phyloP scores from a whole-genome alignment of 1,140 invertebrate genomes.

The Drosophila mojavensis region DNA sequence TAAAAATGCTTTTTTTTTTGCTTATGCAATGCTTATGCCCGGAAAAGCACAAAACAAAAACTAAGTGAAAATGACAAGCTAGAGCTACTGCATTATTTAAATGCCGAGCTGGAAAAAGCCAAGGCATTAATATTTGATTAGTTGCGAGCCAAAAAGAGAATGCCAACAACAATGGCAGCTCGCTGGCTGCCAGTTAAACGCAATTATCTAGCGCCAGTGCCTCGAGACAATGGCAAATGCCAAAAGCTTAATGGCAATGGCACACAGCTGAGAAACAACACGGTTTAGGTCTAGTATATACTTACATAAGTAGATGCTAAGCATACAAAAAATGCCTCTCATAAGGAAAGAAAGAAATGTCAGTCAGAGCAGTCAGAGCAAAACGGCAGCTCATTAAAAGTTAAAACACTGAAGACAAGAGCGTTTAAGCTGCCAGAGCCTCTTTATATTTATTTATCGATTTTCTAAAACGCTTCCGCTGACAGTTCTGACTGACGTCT shows the following conservation, averaged over 20 bases:
- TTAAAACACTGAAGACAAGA: slow-evolving; percentile 24
- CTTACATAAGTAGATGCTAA: slow-evolving; percentile 25
- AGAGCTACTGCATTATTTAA: slow-evolving; percentile 54
- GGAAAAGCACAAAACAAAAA: slow-evolving; percentile 11
- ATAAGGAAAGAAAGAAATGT: slow-evolving; percentile 22
- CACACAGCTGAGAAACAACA: slow-evolving; percentile 18
- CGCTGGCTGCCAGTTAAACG: slow-evolving; percentile 25
- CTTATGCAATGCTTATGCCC: slow-evolving; percentile 37
- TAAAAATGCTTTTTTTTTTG: slow-evolving; percentile 18
- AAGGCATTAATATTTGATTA: slow-evolving; percentile 67
- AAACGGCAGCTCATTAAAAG: slow-evolving; percentile 46
- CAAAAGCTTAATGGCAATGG: slow-evolving; percentile 45
- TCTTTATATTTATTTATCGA: slow-evolving; percentile 68
- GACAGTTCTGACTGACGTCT: slow-evolving; percentile 66
- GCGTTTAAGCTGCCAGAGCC: slow-evolving; percentile 2
- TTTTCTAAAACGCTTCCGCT: slow-evolving; percentile 68
- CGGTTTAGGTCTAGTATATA: slow-evolving; percentile 14
- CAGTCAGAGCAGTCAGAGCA: slow-evolving; percentile 28
- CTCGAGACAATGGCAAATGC: slow-evolving; percentile 44
- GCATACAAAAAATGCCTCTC: slow-evolving; percentile 8
- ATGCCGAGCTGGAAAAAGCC: slow-evolving; percentile 8
- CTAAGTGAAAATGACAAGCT: slow-evolving; percentile 41
- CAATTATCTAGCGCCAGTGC: slow-evolving; percentile 51
- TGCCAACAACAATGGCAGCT: slow-evolving; percentile 30
- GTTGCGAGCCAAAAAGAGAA: slow-evolving; percentile 37